These are phyloP conservation scores for Halisarca cf. caerulea DNA, from an alignment of 37 sponge, comb jelly and placozoan species.

Conservation along the genomic window DNA sequence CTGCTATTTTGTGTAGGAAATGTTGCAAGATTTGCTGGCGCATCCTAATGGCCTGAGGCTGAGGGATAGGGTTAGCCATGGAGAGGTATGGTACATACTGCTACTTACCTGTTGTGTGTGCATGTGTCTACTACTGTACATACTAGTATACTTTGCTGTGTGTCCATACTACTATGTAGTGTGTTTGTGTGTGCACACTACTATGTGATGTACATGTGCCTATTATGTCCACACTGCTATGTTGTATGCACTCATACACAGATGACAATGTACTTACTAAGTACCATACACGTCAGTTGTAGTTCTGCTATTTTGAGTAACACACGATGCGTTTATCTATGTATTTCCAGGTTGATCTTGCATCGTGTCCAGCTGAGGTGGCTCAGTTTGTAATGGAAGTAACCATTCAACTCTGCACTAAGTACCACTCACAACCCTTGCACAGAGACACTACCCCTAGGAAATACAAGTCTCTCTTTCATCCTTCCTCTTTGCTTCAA, in stretches of 20 bases:
- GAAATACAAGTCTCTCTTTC: not conserved
- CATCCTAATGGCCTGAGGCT: constrained; percentile 82
- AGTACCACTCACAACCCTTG: constrained; percentile 23
- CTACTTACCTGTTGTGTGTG: not conserved
- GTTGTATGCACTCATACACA: too few relatives aligned
- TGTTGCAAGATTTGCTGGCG: constrained; percentile 81
- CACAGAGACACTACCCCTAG: not conserved
- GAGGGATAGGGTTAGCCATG: constrained; percentile 90
- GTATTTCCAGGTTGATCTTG: not conserved
- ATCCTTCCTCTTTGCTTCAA: too few relatives aligned
- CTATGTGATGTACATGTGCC: too few relatives aligned
- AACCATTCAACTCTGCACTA: constrained; percentile 31
- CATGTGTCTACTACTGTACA: not conserved
- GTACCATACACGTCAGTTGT: too few relatives aligned
- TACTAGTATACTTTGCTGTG: not conserved
- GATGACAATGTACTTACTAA: too few relatives aligned
- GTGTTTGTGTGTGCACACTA: too few relatives aligned
- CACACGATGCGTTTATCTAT: too few relatives aligned
- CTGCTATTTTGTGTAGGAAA: constrained; percentile 62
- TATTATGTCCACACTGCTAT: too few relatives aligned
- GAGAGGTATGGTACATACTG: constrained; percentile 58
- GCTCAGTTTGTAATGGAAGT: constrained; percentile 56
- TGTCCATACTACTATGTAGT: not conserved
- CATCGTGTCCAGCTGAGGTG: not conserved
- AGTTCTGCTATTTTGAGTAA: too few relatives aligned